Percentiles rank a stretch among this genome's conserved stretches.
phyloP scores from a whole-genome alignment of 2,888 invertebrate genomes.

The Cistogaster globosa region DNA sequence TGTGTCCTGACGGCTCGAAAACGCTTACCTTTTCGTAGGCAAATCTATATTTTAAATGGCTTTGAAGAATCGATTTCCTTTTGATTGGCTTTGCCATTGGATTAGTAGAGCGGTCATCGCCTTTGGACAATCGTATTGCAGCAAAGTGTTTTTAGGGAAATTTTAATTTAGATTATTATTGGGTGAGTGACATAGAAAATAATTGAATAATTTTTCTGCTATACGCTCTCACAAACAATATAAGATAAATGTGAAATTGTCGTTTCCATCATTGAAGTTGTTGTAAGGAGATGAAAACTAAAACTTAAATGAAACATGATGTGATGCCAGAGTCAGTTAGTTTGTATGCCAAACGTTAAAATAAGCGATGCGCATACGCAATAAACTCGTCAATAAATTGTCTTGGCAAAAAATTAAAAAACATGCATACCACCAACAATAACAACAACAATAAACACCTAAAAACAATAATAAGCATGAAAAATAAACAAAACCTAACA shows the following conservation, averaged over 20 bases:
- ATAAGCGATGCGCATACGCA: constrained; percentile 76
- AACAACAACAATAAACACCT: constrained; percentile 37
- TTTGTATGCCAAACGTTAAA: constrained; percentile 67
- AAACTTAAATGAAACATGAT: constrained; percentile 63
- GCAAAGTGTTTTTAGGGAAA: too few relatives aligned
- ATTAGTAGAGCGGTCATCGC: too few relatives aligned
- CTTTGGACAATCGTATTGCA: too few relatives aligned
- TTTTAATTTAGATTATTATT: too few relatives aligned
- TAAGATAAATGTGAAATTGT: neutral
- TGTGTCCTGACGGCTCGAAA: too few relatives aligned
- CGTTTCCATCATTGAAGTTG: constrained; percentile 2
- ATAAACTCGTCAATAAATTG: constrained; percentile 83
- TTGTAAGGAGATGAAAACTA: constrained; percentile 32
- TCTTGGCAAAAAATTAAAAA: constrained; percentile 72
- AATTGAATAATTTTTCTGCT: neutral
- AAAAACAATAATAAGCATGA: constrained; percentile 57
- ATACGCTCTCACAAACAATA: constrained; percentile 8
- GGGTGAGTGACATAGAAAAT: too few relatives aligned
- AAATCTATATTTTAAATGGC: too few relatives aligned
- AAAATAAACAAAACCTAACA: constrained; percentile 40
- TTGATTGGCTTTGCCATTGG: too few relatives aligned
- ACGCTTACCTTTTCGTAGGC: too few relatives aligned
- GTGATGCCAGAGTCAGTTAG: constrained; percentile 67
- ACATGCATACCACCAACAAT: constrained; percentile 37
- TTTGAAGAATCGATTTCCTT: too few relatives aligned